Conservation (phyloP, 2,888 invertebrate genomes). For the Apodemia mormo region DNA sequence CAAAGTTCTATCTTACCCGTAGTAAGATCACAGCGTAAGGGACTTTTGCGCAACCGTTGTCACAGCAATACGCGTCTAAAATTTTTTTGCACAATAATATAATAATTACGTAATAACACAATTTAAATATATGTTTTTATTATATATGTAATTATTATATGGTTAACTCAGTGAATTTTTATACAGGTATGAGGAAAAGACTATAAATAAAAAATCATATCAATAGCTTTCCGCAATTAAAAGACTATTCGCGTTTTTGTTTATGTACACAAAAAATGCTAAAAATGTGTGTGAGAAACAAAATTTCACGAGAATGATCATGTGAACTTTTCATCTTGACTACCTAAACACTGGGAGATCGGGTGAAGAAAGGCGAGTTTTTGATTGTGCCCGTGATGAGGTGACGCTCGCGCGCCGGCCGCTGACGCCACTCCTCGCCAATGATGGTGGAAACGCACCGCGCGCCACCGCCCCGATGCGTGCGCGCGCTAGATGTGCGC, state of each 20-base stretch:
- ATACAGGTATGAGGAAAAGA: background rate
- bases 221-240: background rate
- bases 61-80: no score
- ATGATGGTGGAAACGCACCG: slow-evolving; percentile 81
- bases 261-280: background rate
- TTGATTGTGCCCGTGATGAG: slow-evolving; percentile 59
- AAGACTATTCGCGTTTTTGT: background rate
- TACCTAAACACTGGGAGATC: background rate
- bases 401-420: slow-evolving; percentile 75
- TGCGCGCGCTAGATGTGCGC: slow-evolving; percentile 70
- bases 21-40: no score
- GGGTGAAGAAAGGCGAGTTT: slow-evolving; percentile 36
- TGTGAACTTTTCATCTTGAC: background rate
- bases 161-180: no score
- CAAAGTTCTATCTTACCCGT: no score
- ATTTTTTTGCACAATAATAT: no score
- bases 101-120: slow-evolving; percentile 1
- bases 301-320: background rate
- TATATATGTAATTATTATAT: no score
- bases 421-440: slow-evolving; percentile 76
- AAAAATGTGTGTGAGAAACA: background rate
- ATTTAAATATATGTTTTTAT: background rate
- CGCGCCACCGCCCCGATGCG: slow-evolving; percentile 72
- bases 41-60: no score
- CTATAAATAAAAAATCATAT: slow-evolving; percentile 2